Conservation (phyloP, 1,140 invertebrate genomes). For the Aphis craccivora region DNA sequence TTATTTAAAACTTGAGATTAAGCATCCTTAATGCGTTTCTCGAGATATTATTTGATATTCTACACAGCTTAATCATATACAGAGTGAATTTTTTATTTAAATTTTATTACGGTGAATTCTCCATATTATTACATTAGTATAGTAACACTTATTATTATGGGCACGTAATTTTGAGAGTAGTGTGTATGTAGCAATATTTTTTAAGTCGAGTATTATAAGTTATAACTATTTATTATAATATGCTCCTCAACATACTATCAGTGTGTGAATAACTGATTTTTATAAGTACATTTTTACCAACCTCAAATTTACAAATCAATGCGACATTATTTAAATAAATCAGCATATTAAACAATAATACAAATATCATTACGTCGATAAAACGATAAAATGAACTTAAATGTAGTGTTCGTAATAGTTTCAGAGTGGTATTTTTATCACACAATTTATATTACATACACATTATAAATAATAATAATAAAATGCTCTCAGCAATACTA, state of each 20-base stretch:
- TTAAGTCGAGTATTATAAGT: neutral
- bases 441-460: neutral
- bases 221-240: neutral
- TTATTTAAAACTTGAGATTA: neutral
- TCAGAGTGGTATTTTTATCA: neutral
- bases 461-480: neutral
- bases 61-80: neutral
- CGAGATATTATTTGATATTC: conserved; percentile 4
- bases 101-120: neutral
- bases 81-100: neutral
- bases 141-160: neutral
- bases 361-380: neutral
- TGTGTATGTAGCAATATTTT: conserved; percentile 11
- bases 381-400: neutral
- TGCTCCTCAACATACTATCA: neutral
- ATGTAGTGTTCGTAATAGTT: too few relatives aligned
- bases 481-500: neutral
- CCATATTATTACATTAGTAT: conserved; percentile 1
- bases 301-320: neutral
- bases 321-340: too few relatives aligned
- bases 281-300: neutral
- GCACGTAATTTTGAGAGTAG: neutral
- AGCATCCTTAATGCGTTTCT: neutral
- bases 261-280: neutral
- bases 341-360: neutral